phyloP scores from a whole-genome alignment of 2,113 vertebrate genomes.

The Tinamus guttatus region DNA sequence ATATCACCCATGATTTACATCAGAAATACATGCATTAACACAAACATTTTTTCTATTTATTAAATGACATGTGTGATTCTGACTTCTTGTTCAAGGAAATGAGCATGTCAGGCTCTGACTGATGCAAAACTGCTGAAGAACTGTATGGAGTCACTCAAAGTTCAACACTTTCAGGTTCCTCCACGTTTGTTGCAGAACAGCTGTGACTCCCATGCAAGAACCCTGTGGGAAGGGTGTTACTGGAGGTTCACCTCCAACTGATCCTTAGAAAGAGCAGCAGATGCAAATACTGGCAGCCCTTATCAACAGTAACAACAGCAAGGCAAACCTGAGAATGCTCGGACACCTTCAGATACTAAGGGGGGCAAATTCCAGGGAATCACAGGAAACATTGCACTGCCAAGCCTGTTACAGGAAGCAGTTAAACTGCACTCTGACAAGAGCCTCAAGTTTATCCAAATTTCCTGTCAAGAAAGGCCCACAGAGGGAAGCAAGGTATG shows the following conservation, averaged over 20 bases:
- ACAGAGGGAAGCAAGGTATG: not conserved
- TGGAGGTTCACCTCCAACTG: not conserved
- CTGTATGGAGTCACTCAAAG: not conserved
- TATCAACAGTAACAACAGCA: not conserved
- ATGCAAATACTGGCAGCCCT: not conserved
- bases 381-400: not conserved
- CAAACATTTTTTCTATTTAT: not conserved
- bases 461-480: not conserved
- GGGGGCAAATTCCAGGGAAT: not conserved
- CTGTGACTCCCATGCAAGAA: not conserved
- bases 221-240: rapidly evolving
- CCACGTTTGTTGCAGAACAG: not conserved
- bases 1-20: not conserved
- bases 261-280: not conserved
- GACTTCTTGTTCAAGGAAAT: not conserved
- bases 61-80: not conserved
- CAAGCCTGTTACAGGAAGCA: not conserved
- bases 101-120: not conserved
- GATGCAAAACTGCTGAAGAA: not conserved
- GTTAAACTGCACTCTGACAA: not conserved
- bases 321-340: not conserved
- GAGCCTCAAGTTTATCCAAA: not conserved
- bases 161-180: not conserved
- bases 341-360: not conserved
- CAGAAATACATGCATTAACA: not conserved